These are phyloP conservation scores for Eumerus sabulonum DNA, from an alignment of 2,888 invertebrate species.

Conservation along the genomic window DNA sequence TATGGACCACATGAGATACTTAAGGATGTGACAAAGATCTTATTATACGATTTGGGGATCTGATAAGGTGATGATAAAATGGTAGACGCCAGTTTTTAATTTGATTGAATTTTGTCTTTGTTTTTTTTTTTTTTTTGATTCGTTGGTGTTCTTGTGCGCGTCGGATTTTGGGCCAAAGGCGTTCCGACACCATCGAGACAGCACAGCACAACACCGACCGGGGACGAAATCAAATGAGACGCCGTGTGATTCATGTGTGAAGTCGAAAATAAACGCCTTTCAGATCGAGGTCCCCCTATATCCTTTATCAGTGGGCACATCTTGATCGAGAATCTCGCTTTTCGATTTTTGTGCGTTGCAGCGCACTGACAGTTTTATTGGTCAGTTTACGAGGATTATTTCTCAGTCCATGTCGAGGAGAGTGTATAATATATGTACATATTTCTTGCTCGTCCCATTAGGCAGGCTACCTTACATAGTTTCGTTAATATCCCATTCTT, in stretches of 20 bases:
- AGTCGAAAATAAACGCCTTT: slow-evolving; percentile 74
- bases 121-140: slow-evolving; percentile 69
- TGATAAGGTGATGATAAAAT: slow-evolving; percentile 79
- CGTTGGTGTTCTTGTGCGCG: slow-evolving; percentile 39
- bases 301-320: slow-evolving; percentile 63
- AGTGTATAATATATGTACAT: slow-evolving; percentile 20
- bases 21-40: slow-evolving; percentile 78
- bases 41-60: slow-evolving; percentile 78
- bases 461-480: slow-evolving; percentile 60
- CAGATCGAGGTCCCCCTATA: slow-evolving; percentile 69
- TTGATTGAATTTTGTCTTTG: slow-evolving; percentile 75
- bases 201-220: too few relatives aligned
- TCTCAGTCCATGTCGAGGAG: slow-evolving; percentile 56
- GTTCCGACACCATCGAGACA: slow-evolving; percentile 62
- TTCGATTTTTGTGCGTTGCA: slow-evolving; percentile 61
- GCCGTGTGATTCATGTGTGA: slow-evolving; percentile 66
- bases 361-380: slow-evolving; percentile 66
- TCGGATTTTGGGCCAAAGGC: slow-evolving; percentile 22
- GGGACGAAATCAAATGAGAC: too few relatives aligned
- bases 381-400: slow-evolving; percentile 68
- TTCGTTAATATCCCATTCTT: slow-evolving; percentile 31
- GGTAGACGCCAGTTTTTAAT: slow-evolving; percentile 79
- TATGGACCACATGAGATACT: slow-evolving; percentile 78
- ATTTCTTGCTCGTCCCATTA: slow-evolving; percentile 57
- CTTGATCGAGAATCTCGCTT: slow-evolving; percentile 68